Conservation (phyloP, 2,888 invertebrate species). For the Glaucopsyche alexis region DNA sequence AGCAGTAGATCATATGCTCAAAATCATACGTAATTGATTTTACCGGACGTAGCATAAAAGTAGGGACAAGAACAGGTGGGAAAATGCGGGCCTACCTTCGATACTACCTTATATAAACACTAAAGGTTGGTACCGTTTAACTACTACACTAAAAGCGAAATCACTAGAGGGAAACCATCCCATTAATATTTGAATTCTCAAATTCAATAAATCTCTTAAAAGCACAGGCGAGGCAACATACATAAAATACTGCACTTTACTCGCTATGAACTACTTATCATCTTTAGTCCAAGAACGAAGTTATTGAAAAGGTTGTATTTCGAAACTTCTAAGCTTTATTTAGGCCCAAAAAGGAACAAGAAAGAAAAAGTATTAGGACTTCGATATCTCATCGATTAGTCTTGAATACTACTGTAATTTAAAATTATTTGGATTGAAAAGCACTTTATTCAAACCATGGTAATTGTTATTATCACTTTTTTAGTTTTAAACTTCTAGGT, state of each 20-base stretch:
- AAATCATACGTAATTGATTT: too few species aligned
- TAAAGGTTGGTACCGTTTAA: too few species aligned
- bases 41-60: too few species aligned
- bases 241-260: background rate
- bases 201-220: background rate
- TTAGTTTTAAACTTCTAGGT: too few species aligned
- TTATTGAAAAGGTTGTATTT: background rate
- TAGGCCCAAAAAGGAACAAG: too few species aligned
- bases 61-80: too few species aligned
- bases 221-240: background rate
- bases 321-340: too few species aligned
- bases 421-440: background rate
- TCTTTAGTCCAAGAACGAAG: background rate
- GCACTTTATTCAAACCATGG: background rate
- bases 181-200: background rate
- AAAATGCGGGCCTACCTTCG: too few species aligned
- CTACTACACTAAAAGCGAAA: too few species aligned
- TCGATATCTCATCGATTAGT: background rate
- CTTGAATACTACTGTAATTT: background rate
- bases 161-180: background rate
- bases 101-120: too few species aligned
- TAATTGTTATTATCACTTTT: too few species aligned
- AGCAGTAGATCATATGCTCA: too few species aligned
- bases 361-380: background rate
- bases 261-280: background rate